Evolutionary conservation across 2,797 vertebrate genomes (phyloP), one percentile per base, ranked within the genome.

Genomic region (Malacoraja senta): DNA sequence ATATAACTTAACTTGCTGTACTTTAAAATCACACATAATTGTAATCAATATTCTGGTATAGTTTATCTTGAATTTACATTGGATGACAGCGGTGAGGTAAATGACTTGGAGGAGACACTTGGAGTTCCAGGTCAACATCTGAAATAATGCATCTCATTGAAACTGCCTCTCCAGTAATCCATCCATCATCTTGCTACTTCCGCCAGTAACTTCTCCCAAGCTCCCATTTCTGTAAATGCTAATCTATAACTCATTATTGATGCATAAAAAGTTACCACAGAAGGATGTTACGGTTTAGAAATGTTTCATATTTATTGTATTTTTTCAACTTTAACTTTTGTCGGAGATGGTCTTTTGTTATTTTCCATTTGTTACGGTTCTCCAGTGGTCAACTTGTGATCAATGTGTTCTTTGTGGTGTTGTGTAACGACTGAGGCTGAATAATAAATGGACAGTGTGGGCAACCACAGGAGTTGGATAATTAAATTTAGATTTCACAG

Each of bases 311-410:
- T 35, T 95, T 94, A 95, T 95, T 95, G 19, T 74, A 74, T 95
- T 95, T 95, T 95, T 95, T 94, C 94, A 94, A 94, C 93, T 94
- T 93, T 79, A 15, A 79, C 44, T 68, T 63, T 0, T 35, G 84
- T 72, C 88, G 74, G 9, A 44, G 21, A 44, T 44, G 38, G 65
- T 38, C 88, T 91, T 53, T 76, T 92, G 26, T 21, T 53, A 44
- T 58, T 74, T 91, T 76, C 6, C 24, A 76, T 0, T 8, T 91
- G 68, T 91, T 91, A 15, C 35, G 74, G 29, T 91, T 58, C 38
- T 92, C 90, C 26, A 53, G 71, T 92, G 90, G 90, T 53, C 90
- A 92, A 53, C 24, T 29, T n/a, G 4, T 76, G 9, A 44, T 76
- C 38, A 76, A 3, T n/a, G 24, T 53, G 24, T 58, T 24, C 38